Evolutionary conservation across 2,797 vertebrate species (phyloP).

Genomic region (Diplodus sargus): DNA sequence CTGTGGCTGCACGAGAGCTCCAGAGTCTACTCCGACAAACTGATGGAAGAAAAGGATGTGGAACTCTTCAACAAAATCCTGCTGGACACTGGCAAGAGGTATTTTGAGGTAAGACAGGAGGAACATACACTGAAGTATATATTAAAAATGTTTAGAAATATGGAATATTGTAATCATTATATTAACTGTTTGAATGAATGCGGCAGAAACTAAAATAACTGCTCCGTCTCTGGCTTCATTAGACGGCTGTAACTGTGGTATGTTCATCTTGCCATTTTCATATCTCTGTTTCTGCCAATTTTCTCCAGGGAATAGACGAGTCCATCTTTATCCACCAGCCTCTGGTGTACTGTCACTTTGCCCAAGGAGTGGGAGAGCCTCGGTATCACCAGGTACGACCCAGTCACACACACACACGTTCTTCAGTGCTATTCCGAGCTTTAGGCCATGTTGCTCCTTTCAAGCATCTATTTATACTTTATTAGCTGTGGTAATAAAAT

Average conservation of each 20-base stretch:
- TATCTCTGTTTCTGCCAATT: slow-evolving; percentile 13
- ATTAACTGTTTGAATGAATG: no score
- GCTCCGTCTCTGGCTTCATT: background rate
- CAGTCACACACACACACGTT: slow-evolving; percentile 9
- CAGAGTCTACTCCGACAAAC: slow-evolving; percentile 83
- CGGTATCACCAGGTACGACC: slow-evolving; percentile 84
- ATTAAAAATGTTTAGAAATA: no score
- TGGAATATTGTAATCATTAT: background rate
- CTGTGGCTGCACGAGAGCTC: slow-evolving; percentile 83
- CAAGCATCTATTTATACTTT: slow-evolving; percentile 49
- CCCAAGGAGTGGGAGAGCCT: slow-evolving; percentile 89
- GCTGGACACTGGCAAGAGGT: slow-evolving; percentile 82
- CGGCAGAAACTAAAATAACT: background rate
- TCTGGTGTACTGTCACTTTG: slow-evolving; percentile 94
- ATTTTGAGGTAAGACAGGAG: slow-evolving; percentile 76
- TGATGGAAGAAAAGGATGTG: slow-evolving; percentile 84
- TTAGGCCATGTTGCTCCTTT: slow-evolving; percentile 26
- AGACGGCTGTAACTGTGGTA: background rate
- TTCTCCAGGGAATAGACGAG: slow-evolving; percentile 89
- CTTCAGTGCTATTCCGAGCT: background rate
- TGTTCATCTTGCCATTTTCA: slow-evolving; percentile 4
- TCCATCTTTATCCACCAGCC: slow-evolving; percentile 93
- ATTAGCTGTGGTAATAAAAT: slow-evolving; percentile 44
- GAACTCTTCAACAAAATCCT: slow-evolving; percentile 86
- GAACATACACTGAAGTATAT: background rate